Base-by-base conservation (phyloP, 2,797 vertebrate genomes). In the Leuciscus waleckii region DNA sequence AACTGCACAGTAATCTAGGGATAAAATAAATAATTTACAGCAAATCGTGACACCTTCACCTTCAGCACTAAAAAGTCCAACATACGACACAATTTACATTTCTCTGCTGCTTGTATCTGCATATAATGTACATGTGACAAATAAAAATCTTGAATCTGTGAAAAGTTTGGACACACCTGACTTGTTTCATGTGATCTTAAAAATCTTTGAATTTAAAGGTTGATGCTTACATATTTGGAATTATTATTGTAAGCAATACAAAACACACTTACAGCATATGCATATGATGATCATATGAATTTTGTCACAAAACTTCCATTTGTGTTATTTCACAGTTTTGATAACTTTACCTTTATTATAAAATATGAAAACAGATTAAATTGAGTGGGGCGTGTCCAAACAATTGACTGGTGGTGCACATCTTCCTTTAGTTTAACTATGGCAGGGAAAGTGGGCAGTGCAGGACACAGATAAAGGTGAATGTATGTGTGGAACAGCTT, bases 401-500 rank as follows among this genome's bases (percentile, higher is more conserved):
- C 9, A 4, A 58, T 2, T n/a, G 56, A 21, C 21, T 10, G 21
- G 21, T 10, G 9, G 23, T n/a, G 56, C 23, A 9, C 10, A n/a
- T n/a, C 23, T 58, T 58, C n/a, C n/a, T 61, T 26, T 13, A n/a
- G 58, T 61, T 61, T 2, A 61, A 26, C 26, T 61, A 4, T n/a
- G 70, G 78, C 79, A 82, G 63, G 7, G 39, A 79, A 26, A 67
- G 71, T 54, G 71, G 51, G 26, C 37, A 56, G 73, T 51, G 63
- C 68, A 85, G 35, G 58, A 32, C 7, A 35, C 26, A 76, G 51
- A 82, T 74, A 85, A 71, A 79, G 70, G 81, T 21, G 41, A 70
- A 49, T 43, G 51, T 39, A n/a, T 49, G 65, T 76, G 87, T 43
- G 39, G 77, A 78, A 84, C 13, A 23, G 43, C 77, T 86, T 78